Conservation (phyloP, 2,797 vertebrate genomes). For the Thalassophryne amazonica region DNA sequence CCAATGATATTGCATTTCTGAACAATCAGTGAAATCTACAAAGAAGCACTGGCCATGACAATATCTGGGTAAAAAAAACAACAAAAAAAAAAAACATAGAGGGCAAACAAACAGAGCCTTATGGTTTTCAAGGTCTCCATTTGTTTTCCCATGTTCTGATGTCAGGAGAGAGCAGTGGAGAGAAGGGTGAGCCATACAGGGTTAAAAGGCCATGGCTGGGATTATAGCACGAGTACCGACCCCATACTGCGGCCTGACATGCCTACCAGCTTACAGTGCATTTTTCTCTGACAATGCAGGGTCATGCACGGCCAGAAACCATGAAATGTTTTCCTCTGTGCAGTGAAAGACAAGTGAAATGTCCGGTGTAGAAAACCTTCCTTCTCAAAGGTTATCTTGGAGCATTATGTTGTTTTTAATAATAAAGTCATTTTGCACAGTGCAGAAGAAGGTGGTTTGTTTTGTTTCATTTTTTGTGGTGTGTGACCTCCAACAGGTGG, state of each 20-base stretch:
- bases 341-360: conserved; percentile 60
- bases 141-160: conserved; percentile 76
- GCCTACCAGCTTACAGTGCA: conserved; percentile 76
- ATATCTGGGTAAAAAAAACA: conserved; percentile 4
- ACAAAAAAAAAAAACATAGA: conserved; percentile 44
- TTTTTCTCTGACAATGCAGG: conserved; percentile 74
- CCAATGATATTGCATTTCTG: conserved; percentile 40
- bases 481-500: conserved; percentile 36
- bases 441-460: conserved; percentile 26
- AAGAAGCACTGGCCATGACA: conserved; percentile 41
- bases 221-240: conserved; percentile 76
- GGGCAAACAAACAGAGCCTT: conserved; percentile 73
- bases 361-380: conserved; percentile 21
- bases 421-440: conserved; percentile 54
- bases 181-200: conserved; percentile 57
- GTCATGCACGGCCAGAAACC: conserved; percentile 69
- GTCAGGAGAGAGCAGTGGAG: conserved; percentile 61
- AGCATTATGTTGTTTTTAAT: conserved; percentile 14
- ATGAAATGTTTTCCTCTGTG: conserved; percentile 66
- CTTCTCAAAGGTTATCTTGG: conserved; percentile 51
- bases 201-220: conserved; percentile 76
- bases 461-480: not conserved
- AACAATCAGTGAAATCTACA: conserved; percentile 37
- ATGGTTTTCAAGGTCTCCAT: conserved; percentile 81
- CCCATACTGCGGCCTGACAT: conserved; percentile 75